A percentile compares a stretch with the other conserved stretches of the same genome.
These are phyloP conservation scores for Periophthalmodon schlosseri DNA, from an alignment of 2,113 vertebrate species.

Conservation along the genomic window DNA sequence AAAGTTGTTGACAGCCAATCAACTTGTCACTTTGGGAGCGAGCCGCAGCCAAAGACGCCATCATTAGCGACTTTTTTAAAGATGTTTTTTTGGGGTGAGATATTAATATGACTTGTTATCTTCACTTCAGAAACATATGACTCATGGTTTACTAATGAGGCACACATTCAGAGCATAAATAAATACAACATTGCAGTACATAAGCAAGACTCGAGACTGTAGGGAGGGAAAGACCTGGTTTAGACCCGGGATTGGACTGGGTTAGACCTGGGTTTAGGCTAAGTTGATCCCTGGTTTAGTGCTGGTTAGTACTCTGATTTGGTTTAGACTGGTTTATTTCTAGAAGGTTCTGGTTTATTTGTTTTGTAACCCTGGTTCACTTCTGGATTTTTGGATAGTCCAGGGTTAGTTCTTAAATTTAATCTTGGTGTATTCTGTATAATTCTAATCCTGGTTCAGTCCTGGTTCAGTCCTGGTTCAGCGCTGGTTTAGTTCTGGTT, in stretches of 20 bases:
- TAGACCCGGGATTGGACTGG: neutral
- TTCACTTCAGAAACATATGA: constrained; percentile 63
- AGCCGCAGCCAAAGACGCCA: constrained; percentile 52
- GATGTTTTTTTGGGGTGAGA: constrained; percentile 34
- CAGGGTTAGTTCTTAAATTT: neutral
- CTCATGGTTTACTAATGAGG: constrained; percentile 58
- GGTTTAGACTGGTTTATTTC: neutral
- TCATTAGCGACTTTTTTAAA: constrained; percentile 59
- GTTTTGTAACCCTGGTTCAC: neutral
- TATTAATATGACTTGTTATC: constrained; percentile 62
- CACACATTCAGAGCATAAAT: constrained; percentile 10
- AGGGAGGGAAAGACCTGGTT: neutral
- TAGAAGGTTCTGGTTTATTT: neutral
- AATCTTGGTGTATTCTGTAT: too few relatives aligned
- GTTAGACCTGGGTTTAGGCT: neutral
- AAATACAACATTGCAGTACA: neutral
- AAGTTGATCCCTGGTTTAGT: neutral
- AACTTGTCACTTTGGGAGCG: constrained; percentile 71
- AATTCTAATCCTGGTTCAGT: neutral
- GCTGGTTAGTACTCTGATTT: neutral
- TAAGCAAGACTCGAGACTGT: neutral
- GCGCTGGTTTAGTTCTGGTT: too few relatives aligned
- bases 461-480: too few relatives aligned
- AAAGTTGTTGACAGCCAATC: constrained; percentile 81
- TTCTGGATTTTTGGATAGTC: neutral